Conservation (phyloP, 2,113 vertebrate species). For the Etheostoma cragini region DNA sequence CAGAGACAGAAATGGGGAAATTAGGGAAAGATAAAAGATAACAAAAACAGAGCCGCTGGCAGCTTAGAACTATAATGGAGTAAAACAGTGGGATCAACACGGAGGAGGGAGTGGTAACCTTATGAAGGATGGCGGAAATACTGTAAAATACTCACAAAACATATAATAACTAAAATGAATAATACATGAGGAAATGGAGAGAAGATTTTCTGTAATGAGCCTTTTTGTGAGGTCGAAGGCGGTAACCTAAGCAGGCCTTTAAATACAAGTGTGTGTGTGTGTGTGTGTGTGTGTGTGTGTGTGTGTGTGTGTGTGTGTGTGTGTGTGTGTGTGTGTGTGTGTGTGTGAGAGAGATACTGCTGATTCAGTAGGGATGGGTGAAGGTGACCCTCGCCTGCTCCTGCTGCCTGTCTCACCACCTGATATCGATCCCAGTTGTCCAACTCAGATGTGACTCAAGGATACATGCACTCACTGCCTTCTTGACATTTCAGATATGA, state of each 20-base stretch:
- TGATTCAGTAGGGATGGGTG: slow-evolving; percentile 84
- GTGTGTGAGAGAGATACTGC: slow-evolving; percentile 76
- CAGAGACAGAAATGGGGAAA: slow-evolving; percentile 21
- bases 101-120: slow-evolving; percentile 29
- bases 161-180: slow-evolving; percentile 65
- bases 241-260: slow-evolving; percentile 79
- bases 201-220: slow-evolving; percentile 62
- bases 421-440: slow-evolving; percentile 83
- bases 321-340: slow-evolving; percentile 21
- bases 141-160: too few species aligned
- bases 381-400: slow-evolving; percentile 84
- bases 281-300: slow-evolving; percentile 26
- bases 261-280: slow-evolving; percentile 37
- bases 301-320: slow-evolving; percentile 35
- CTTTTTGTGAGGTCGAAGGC: slow-evolving; percentile 79
- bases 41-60: slow-evolving; percentile 6
- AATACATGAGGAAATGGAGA: slow-evolving; percentile 56
- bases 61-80: not conserved
- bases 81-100: slow-evolving; percentile 24
- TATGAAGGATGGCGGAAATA: slow-evolving; percentile 44
- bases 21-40: slow-evolving; percentile 13
- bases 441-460: slow-evolving; percentile 78
- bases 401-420: slow-evolving; percentile 77
- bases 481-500: slow-evolving; percentile 80
- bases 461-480: slow-evolving; percentile 74